phyloP scores from a whole-genome alignment of 92 coral and sea anemone genomes.

The Virgularia gustaviana region DNA sequence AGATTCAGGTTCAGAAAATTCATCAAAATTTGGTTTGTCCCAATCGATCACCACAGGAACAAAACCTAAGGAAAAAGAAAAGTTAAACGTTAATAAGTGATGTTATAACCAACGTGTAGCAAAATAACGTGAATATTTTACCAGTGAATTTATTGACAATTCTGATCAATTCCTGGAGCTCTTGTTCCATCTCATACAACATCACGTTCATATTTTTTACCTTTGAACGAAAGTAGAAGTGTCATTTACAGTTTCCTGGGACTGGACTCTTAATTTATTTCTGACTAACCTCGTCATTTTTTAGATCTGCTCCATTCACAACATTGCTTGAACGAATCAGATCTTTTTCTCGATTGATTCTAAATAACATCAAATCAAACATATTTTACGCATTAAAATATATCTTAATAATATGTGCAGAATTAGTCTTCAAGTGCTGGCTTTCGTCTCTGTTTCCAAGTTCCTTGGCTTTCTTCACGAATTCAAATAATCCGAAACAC shows the following conservation, averaged over 20 bases:
- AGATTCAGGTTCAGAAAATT: conserved; percentile 18
- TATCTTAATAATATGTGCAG: too few relatives aligned
- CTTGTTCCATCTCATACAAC: conserved; percentile 19
- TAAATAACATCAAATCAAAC: background rate
- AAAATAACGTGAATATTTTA: background rate
- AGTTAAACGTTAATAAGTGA: background rate
- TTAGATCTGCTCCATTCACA: conserved; percentile 23
- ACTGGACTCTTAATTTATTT: too few relatives aligned
- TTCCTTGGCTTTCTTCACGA: too few relatives aligned
- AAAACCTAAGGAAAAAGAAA: background rate
- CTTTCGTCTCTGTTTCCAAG: too few relatives aligned
- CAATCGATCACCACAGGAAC: conserved; percentile 23
- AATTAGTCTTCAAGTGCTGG: too few relatives aligned
- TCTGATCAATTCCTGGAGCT: conserved; percentile 15
- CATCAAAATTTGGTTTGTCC: conserved; percentile 33
- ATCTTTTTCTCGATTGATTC: conserved; percentile 16
- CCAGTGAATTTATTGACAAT: conserved; percentile 16
- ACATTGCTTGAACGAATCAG: background rate
- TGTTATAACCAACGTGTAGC: background rate
- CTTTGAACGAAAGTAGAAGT: background rate
- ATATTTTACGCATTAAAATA: too few relatives aligned
- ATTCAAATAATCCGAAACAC: too few relatives aligned
- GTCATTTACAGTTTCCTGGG: too few relatives aligned
- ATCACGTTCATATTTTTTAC: conserved; percentile 25
- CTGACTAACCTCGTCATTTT: conserved; percentile 29